Evolutionary conservation across 2,797 vertebrate genomes (phyloP).

Genomic region (Pantherophis vulpinus): DNA sequence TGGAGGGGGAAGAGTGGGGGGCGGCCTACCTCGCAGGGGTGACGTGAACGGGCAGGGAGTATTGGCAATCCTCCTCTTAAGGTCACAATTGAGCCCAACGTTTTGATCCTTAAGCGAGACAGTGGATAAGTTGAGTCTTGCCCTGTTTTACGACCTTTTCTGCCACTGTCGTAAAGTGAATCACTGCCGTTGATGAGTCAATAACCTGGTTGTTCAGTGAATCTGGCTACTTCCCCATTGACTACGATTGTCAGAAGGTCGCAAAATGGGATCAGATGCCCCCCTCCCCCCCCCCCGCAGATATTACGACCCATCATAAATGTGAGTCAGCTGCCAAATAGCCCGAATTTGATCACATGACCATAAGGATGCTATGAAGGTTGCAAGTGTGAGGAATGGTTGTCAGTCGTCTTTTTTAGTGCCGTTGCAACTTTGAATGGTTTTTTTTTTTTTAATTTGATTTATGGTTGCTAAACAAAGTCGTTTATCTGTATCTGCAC

Average conservation of each 20-base stretch:
- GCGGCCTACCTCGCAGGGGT: not conserved
- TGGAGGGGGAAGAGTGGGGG: not conserved
- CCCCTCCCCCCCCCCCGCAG: accelerated
- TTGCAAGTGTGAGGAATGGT: not conserved
- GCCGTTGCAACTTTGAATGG: not conserved
- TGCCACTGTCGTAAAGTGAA: not conserved
- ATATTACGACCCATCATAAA: too few relatives aligned
- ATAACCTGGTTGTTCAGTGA: not conserved
- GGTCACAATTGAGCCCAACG: not conserved
- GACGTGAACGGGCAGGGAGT: not conserved
- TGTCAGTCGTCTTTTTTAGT: not conserved
- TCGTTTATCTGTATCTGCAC: not conserved
- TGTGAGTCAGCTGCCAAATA: too few relatives aligned
- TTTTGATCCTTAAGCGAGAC: not conserved
- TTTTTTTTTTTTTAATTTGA: too few relatives aligned
- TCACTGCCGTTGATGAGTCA: not conserved
- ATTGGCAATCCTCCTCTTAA: not conserved
- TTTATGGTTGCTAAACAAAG: too few relatives aligned
- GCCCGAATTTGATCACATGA: too few relatives aligned
- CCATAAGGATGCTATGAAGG: too few relatives aligned
- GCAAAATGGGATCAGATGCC: not conserved
- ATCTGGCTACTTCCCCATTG: not conserved
- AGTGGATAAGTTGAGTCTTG: not conserved
- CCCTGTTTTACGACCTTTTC: not conserved
- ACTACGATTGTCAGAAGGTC: not conserved